Percentiles rank a stretch among this genome's conserved stretches.
These are phyloP conservation scores for Todus mexicanus DNA, from an alignment of 2,797 vertebrate species.

Conservation along the genomic window DNA sequence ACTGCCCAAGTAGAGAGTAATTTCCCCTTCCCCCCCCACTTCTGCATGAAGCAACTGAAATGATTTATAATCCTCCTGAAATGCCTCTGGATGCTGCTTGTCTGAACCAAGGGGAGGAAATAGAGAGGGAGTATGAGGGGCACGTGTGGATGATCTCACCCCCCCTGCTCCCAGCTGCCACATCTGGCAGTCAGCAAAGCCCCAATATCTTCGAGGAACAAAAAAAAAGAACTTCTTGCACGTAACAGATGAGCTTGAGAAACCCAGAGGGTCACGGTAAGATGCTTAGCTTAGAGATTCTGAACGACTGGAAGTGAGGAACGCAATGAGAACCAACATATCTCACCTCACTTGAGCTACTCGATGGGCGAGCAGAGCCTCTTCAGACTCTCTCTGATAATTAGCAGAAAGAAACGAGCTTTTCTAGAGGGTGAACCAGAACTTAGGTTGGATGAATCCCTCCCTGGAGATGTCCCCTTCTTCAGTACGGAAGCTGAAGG, in stretches of 20 bases:
- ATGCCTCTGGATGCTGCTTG: neutral
- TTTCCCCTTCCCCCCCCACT: neutral
- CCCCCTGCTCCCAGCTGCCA: slow-evolving; percentile 19
- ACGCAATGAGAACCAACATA: neutral
- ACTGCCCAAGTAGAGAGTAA: neutral
- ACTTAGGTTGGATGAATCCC: neutral
- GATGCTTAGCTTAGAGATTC: neutral
- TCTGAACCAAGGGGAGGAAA: neutral
- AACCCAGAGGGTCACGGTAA: rapidly evolving
- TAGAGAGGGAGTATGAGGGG: neutral
- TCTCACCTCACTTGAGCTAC: neutral
- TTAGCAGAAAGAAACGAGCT: neutral
- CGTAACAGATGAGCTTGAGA: neutral
- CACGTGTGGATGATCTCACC: slow-evolving; percentile 40
- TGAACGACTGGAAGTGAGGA: neutral
- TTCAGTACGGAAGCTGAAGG: neutral
- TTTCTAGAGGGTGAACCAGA: neutral
- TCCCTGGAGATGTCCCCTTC: neutral
- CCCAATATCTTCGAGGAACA: neutral
- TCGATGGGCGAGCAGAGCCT: neutral
- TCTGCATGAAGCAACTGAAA: neutral
- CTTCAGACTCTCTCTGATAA: neutral
- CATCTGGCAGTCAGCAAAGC: slow-evolving; percentile 42
- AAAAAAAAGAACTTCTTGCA: neutral
- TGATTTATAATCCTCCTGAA: neutral